Base-by-base conservation (phyloP, 1,140 invertebrate genomes). In the Acromyrmex echinatior region DNA sequence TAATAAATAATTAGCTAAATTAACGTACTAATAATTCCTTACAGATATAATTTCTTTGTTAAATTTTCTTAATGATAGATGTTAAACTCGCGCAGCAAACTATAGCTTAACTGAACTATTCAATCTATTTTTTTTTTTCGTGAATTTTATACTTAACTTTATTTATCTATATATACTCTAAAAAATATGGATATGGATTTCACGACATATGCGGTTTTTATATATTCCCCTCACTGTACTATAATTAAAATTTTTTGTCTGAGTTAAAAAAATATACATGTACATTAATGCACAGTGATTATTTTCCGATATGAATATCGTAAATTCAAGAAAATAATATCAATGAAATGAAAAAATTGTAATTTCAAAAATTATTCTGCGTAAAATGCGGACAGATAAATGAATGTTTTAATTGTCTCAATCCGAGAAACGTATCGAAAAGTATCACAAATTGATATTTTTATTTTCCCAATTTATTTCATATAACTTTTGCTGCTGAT, bases 361-460 rank as follows among this genome's bases (percentile, higher is more conserved):
- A 58, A 21, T 45, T 39, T n/a, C 1, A 25, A 39, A 77, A 80
- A 68, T 68, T 53, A 79, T 35, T 70, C 0, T 70, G 16, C 14
- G 0, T n/a, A 63, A 77, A 58, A 60, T 14, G 21, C 0, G n/a
- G 9, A 51, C 7, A 16, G 25, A n/a, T 39, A 39, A 70, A 70
- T 81, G 7, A 53, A 70, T 18, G 9, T 25, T 56, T 3, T 18
- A 35, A 62, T 62, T 45, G 35, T 62, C 21, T 45, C n/a, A 25
- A 53, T 10, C 18, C 2, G 68, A 81, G n/a, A 53, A 70, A 14
- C 2, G 21, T 3, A n/a, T n/a, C 0, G 39, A 45, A 45, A 45
- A 45, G 9, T 45, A 45, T 45, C 21, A 21, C 10, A 58, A 62
- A 74, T 35, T 49, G 68, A 73, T 28, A 82, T 16, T 51, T 10